phyloP scores from a whole-genome alignment of 2,113 vertebrate genomes.

The Clarias magur region DNA sequence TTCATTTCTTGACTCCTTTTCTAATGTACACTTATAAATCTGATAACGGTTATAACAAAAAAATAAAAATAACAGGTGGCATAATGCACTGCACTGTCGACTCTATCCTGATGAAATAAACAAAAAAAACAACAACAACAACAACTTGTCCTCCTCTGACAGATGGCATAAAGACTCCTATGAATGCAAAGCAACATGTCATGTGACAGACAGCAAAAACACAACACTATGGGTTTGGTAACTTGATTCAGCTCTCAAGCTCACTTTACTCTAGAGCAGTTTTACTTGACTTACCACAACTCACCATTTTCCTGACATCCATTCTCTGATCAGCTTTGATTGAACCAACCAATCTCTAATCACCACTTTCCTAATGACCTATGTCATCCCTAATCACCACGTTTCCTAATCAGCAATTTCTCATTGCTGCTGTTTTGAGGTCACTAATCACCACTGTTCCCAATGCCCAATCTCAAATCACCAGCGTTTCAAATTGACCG shows the following conservation, averaged over 20 bases:
- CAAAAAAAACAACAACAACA: background rate
- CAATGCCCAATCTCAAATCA: too few species aligned
- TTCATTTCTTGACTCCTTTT: background rate
- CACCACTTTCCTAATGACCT: background rate
- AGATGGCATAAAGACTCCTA: background rate
- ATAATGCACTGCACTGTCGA: background rate
- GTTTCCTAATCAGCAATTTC: background rate
- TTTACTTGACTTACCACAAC: background rate
- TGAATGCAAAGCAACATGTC: background rate
- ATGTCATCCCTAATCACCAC: background rate
- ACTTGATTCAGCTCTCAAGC: background rate
- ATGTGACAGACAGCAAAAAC: background rate
- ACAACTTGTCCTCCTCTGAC: background rate
- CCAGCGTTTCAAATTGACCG: too few species aligned
- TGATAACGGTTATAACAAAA: background rate
- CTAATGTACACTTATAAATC: background rate
- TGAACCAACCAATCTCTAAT: background rate
- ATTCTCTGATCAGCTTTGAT: too few species aligned
- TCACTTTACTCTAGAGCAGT: background rate
- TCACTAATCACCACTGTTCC: background rate
- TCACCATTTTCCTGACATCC: background rate
- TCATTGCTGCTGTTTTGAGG: background rate
- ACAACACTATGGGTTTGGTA: background rate
- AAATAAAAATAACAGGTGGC: background rate
- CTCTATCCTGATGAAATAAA: background rate